A percentile compares a stretch with the other conserved stretches of the same genome.
phyloP scores from a whole-genome alignment of 2,113 vertebrate genomes.

The Anguilla japonica region DNA sequence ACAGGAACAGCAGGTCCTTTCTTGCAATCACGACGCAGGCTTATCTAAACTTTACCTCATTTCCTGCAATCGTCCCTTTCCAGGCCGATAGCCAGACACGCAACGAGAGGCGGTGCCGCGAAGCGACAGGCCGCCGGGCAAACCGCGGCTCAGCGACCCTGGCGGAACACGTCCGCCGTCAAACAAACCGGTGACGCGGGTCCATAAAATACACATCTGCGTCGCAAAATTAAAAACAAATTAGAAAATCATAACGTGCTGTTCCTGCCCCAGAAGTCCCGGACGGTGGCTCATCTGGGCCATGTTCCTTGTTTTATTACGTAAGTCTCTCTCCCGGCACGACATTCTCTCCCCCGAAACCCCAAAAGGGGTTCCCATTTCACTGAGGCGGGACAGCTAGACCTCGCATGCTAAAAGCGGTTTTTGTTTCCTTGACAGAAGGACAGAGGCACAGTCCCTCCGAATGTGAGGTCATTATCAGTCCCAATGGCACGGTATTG shows the following conservation, averaged over 20 bases:
- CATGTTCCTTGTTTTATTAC: slow-evolving; percentile 30
- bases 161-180: slow-evolving; percentile 11
- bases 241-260: not conserved
- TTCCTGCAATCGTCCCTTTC: not conserved
- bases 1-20: not conserved
- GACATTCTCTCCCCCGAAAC: slow-evolving; percentile 7
- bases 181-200: not conserved
- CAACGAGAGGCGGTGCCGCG: not conserved
- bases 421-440: not conserved
- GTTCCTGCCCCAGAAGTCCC: not conserved
- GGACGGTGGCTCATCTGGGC: slow-evolving; percentile 24
- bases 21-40: not conserved
- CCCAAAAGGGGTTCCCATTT: slow-evolving; percentile 33
- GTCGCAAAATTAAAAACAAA: not conserved
- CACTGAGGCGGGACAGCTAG: not conserved
- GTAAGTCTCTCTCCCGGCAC: slow-evolving; percentile 18
- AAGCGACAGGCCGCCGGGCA: not conserved
- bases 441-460: not conserved
- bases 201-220: not conserved
- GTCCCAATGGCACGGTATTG: not conserved
- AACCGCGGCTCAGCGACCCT: not conserved
- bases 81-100: not conserved
- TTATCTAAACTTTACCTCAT: not conserved
- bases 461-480: slow-evolving; percentile 28
- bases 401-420: not conserved